Evolutionary conservation across 2,888 invertebrate genomes (phyloP), one percentile per base, ranked within the genome.

Genomic region (Parnassius glacialis): DNA sequence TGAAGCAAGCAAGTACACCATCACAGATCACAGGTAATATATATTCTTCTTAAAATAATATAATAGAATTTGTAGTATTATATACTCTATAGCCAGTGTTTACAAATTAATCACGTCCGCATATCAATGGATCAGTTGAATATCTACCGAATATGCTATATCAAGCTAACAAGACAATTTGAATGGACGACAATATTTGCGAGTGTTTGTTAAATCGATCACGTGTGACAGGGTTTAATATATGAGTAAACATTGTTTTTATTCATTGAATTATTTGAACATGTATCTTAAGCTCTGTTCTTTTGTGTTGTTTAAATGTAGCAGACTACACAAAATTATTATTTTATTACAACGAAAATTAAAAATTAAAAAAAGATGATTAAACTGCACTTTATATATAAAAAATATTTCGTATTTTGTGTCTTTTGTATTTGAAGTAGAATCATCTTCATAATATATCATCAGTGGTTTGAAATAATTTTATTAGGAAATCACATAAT

Each of bases 161-260:
- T 70, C 68, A 64, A 64, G 58, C 55, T 68, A 71, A 72, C 68
- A 64, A 64, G 58, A 57, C 67, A 62, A 70, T 72, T 70, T 68
- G 65, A 56, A 70, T 70, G 69, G 66, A 62, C 34, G 52, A 54
- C 65, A 52, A 52, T 57, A 51, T 57, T 62, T 13, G 41, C 50
- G 42, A 62, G 55, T 45, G 43, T 57, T 73, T 74, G 66, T 70
- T 69, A 74, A 68, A 69, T 72, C 65, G 65, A 68, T 69, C 74
- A 74, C 73, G 74, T 72, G 60, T 52, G 50, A 63, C 65, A 64
- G 64, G 57, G 64, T 13, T 25, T 43, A 48, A 62, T 62, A 57
- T 62, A 72, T 67, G 67, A 69, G 67, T 69, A 67, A 67, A 70
- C 67, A 69, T 65, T 60, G 64, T 53, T 57, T 58, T 57, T 62